phyloP scores from a whole-genome alignment of 2,888 invertebrate species.

The Bellardia bayeri region DNA sequence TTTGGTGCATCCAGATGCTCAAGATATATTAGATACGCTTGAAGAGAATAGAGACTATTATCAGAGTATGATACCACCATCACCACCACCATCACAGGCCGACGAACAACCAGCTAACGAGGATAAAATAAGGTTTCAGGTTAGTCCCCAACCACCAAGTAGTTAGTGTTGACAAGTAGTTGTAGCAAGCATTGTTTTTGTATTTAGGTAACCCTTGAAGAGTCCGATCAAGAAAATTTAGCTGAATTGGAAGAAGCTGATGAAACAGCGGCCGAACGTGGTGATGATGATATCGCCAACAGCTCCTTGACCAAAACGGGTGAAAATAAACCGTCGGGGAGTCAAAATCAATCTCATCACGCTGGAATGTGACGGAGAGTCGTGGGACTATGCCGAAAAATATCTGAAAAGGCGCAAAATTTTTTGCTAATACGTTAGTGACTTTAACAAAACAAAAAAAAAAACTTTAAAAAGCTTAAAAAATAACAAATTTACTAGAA shows the following conservation, averaged over 20 bases:
- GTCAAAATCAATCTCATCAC: slow-evolving; percentile 86
- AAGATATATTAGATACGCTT: slow-evolving; percentile 98
- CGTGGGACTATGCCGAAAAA: slow-evolving; percentile 94
- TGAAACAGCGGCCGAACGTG: slow-evolving; percentile 79
- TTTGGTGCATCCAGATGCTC: slow-evolving; percentile 99
- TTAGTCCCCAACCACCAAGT: slow-evolving; percentile 76
- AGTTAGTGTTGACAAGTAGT: slow-evolving; percentile 76
- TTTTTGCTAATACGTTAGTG: slow-evolving; percentile 93
- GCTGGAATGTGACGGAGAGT: slow-evolving; percentile 97
- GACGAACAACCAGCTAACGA: slow-evolving; percentile 85
- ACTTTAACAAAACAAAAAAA: slow-evolving; percentile 75
- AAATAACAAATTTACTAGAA: slow-evolving; percentile 71
- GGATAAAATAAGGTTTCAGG: slow-evolving; percentile 90
- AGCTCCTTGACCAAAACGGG: slow-evolving; percentile 71
- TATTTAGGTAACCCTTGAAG: slow-evolving; percentile 92
- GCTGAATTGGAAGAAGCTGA: slow-evolving; percentile 88
- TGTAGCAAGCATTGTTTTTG: not conserved
- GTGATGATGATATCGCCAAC: slow-evolving; percentile 68
- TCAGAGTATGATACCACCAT: slow-evolving; percentile 97
- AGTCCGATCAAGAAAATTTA: slow-evolving; percentile 85
- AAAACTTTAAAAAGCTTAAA: slow-evolving; percentile 72
- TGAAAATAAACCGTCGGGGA: slow-evolving; percentile 83
- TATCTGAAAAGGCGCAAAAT: slow-evolving; percentile 94
- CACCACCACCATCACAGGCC: slow-evolving; percentile 90
- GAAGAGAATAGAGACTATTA: slow-evolving; percentile 99